phyloP scores from a whole-genome alignment of 1,140 invertebrate genomes.

The Heliconius congener region DNA sequence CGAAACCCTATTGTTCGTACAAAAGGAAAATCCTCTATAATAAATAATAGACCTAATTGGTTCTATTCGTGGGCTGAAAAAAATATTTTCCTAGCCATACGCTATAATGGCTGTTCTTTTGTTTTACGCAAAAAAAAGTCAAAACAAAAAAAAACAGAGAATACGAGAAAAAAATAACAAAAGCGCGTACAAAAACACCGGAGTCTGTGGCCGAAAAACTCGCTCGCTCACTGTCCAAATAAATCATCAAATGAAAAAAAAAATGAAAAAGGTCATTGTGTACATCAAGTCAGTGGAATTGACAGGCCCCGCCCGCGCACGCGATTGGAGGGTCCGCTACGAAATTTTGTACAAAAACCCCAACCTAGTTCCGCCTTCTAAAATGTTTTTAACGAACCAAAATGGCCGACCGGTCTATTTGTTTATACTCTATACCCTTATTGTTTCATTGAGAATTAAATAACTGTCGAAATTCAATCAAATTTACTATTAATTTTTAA shows the following conservation, averaged over 20 bases:
- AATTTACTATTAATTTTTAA: constrained; percentile 8
- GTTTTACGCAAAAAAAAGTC: constrained; percentile 21
- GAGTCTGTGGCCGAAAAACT: constrained; percentile 43
- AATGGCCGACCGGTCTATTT: constrained; percentile 71
- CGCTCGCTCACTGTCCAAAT: constrained; percentile 43
- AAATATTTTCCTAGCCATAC: constrained; percentile 16
- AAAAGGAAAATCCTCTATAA: constrained; percentile 11
- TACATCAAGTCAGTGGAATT: constrained; percentile 75
- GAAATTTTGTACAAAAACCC: constrained; percentile 78
- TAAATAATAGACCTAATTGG: constrained; percentile 10
- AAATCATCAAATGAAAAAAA: constrained; percentile 60
- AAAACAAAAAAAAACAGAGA: constrained; percentile 20
- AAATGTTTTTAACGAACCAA: constrained; percentile 79
- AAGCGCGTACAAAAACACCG: constrained; percentile 18
- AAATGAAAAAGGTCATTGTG: constrained; percentile 72
- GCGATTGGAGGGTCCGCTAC: constrained; percentile 73
- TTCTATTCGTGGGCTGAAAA: constrained; percentile 11
- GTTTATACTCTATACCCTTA: constrained; percentile 32
- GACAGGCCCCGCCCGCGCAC: constrained; percentile 75
- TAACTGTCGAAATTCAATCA: constrained; percentile 23
- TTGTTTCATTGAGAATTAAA: constrained; percentile 36
- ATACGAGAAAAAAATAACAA: constrained; percentile 24
- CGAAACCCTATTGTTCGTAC: constrained; percentile 6
- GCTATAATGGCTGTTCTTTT: constrained; percentile 26
- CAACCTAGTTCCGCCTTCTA: constrained; percentile 80